A percentile compares a stretch with the other conserved stretches of the same genome.
Evolutionary conservation across 1,140 invertebrate genomes (phyloP).

Genomic region (Thalassaphorura encarpata): DNA sequence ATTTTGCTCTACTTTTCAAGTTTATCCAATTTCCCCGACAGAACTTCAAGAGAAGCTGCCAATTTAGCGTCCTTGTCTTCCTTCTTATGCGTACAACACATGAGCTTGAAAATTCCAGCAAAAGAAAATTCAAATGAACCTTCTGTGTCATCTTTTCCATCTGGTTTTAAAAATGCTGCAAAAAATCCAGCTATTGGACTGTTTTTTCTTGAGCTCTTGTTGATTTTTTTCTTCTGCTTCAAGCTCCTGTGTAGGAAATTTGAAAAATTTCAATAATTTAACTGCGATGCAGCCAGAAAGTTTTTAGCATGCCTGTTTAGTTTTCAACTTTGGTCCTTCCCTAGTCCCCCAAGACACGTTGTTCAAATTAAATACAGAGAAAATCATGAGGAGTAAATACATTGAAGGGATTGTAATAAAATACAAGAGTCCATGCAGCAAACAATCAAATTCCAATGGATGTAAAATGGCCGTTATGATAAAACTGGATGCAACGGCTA

Average conservation of each 20-base stretch:
- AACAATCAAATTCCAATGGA: slow-evolving; percentile 50
- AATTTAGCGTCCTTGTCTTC: slow-evolving; percentile 38
- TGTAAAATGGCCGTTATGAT: slow-evolving; percentile 64
- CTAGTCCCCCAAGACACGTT: slow-evolving; percentile 76
- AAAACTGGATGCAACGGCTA: slow-evolving; percentile 50
- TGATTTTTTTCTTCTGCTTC: slow-evolving; percentile 15
- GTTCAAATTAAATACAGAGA: slow-evolving; percentile 82
- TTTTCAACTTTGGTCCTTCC: slow-evolving; percentile 46
- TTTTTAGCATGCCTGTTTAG: slow-evolving; percentile 37
- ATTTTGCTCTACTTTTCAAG: slow-evolving; percentile 35
- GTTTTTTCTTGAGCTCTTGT: slow-evolving; percentile 19
- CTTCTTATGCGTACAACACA: slow-evolving; percentile 39
- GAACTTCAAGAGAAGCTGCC: slow-evolving; percentile 34
- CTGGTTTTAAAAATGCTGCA: slow-evolving; percentile 15
- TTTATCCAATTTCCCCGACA: slow-evolving; percentile 34
- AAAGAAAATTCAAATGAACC: slow-evolving; percentile 41
- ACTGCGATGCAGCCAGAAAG: neutral
- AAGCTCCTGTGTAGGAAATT: neutral
- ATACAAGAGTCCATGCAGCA: slow-evolving; percentile 69
- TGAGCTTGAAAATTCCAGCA: slow-evolving; percentile 40
- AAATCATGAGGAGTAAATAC: slow-evolving; percentile 86
- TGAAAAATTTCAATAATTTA: neutral
- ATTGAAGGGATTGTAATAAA: slow-evolving; percentile 87
- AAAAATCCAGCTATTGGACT: slow-evolving; percentile 21
- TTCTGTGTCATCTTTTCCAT: slow-evolving; percentile 34